Base-by-base conservation (phyloP, 2,113 vertebrate genomes). In the Lasiurus borealis region DNA sequence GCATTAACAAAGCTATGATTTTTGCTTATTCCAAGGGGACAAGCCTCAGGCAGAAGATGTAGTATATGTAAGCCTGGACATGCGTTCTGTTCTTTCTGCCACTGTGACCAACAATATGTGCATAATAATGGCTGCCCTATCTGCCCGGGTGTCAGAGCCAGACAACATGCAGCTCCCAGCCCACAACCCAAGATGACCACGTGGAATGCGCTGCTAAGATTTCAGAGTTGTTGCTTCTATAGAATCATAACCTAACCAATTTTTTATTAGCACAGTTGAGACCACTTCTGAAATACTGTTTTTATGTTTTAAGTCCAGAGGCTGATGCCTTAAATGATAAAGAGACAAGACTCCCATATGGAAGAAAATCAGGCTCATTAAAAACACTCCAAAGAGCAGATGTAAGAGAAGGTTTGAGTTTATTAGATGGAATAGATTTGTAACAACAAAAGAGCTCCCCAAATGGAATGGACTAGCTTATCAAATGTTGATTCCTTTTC, bases 401-500 rank as follows among this genome's bases (percentile, higher is more conserved):
- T n/a, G 59, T 9, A 76, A 93, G 25, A 14, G 2, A 71, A 85
- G 36, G n/a, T 77, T 77, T 75, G 50, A 40, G 40, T 90, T 77
- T 72, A 88, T 68, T 88, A 82, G 64, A 21, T 7, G 14, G 48
- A 90, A 25, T 52, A 82, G 57, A 36, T 86, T 44, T 72, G 14
- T 23, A 94, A 62, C 29, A 83, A 84, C 16, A 73, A 93, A 94
- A n/a, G 15, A 29, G 54, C 25, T 93, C 46, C 69, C 85, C 89
- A 90, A 73, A 44, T 52, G 13, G 44, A 91, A 84, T 81, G 57
- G 23, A 23, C 36, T 73, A 14, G 46, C 31, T 91, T 92, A 90
- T 85, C 95, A 94, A 83, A 31, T 77, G 40, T 34, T 66, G 36
- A 95, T 40, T 93, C 54, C 75, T 83, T 93, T 92, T 66, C 69